Percentiles rank a stretch among this genome's conserved stretches.
Conservation (phyloP, 2,113 vertebrate genomes). For the Myotis davidii region DNA sequence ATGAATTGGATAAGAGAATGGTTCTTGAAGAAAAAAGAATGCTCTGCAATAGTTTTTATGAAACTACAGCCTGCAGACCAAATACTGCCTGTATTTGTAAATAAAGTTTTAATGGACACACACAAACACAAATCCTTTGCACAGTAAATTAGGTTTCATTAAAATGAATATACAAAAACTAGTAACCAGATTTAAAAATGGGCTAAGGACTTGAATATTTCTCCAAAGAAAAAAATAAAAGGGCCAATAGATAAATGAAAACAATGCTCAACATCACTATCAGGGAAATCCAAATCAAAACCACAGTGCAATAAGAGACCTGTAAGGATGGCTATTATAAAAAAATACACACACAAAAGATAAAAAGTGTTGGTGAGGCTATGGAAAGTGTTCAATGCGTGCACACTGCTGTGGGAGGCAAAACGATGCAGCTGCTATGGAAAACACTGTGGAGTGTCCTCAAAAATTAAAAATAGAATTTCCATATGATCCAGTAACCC, state of each 20-base stretch:
- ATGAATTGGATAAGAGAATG: background rate
- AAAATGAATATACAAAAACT: background rate
- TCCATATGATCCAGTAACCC: background rate
- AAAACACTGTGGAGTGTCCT: background rate
- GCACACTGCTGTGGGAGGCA: background rate
- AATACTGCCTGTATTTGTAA: background rate
- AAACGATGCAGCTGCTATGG: background rate
- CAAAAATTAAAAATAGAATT: background rate
- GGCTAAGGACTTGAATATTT: background rate
- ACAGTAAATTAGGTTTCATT: background rate
- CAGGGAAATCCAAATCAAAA: background rate
- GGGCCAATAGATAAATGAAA: background rate
- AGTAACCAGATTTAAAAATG: background rate
- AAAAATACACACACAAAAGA: background rate
- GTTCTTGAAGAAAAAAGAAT: background rate
- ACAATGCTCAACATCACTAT: background rate
- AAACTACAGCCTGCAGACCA: background rate
- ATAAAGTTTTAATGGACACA: conserved; percentile 13
- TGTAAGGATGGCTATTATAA: background rate
- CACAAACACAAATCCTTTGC: background rate
- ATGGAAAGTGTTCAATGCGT: background rate
- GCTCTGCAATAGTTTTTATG: background rate
- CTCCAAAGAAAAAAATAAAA: background rate
- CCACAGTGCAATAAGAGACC: background rate
- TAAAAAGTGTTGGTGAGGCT: background rate